phyloP scores from a whole-genome alignment of 2,113 vertebrate genomes.

The Phoenicopterus ruber region DNA sequence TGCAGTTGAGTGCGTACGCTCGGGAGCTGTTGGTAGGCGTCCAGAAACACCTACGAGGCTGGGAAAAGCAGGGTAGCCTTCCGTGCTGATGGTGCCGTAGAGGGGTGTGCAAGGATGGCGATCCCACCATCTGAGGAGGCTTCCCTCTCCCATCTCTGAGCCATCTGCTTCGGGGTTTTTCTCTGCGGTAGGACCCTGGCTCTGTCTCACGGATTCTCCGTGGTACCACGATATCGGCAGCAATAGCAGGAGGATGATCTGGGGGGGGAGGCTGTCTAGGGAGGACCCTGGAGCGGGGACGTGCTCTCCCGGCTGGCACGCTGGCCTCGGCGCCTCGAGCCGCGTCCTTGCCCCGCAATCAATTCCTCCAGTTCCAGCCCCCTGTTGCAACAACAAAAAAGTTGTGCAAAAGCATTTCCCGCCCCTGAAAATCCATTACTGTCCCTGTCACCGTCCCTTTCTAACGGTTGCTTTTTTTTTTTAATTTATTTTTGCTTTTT shows the following conservation, averaged over 20 bases:
- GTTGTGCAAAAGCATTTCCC: neutral
- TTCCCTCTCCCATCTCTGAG: neutral
- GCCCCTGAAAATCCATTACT: constrained; percentile 18
- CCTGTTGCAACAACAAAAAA: constrained; percentile 10
- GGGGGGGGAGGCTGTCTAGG: neutral
- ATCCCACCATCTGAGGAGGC: neutral
- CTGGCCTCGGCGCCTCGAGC: fast-evolving
- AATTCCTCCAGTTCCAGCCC: neutral
- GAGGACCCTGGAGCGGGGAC: neutral
- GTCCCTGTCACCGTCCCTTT: neutral
- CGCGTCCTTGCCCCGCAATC: neutral
- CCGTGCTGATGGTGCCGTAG: neutral
- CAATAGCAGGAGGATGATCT: neutral
- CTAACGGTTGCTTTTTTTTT: neutral
- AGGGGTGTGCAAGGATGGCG: neutral
- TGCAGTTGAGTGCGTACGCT: fast-evolving
- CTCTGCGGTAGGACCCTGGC: fast-evolving
- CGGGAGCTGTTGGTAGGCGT: neutral
- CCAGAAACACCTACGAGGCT: neutral
- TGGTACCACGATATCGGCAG: fast-evolving
- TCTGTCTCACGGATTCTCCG: fast-evolving
- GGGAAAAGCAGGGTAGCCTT: neutral
- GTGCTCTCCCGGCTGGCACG: neutral
- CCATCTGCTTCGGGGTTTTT: too few relatives aligned
- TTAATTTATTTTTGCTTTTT: neutral